A percentile compares a stretch with the other conserved stretches of the same genome.
Conservation (phyloP, 2,113 vertebrate species). For the Anas platyrhynchos region DNA sequence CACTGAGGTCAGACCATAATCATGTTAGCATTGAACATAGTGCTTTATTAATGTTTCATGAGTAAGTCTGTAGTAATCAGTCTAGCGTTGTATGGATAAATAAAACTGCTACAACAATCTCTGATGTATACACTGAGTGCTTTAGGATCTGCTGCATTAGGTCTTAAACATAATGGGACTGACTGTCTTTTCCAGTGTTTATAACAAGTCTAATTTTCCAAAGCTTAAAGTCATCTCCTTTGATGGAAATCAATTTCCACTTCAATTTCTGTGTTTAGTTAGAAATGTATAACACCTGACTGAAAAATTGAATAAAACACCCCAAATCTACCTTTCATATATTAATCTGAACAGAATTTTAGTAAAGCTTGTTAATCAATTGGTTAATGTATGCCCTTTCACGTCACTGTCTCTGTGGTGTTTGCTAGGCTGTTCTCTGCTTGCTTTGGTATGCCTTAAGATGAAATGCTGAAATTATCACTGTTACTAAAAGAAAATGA, state of each 20-base stretch:
- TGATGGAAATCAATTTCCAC: not conserved
- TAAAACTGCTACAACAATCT: slow-evolving; percentile 57
- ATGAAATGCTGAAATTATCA: not conserved
- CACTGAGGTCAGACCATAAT: slow-evolving; percentile 84
- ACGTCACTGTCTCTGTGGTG: not conserved
- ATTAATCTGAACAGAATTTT: not conserved
- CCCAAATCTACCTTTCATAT: not conserved
- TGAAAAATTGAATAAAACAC: not conserved
- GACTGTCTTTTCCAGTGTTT: slow-evolving; percentile 23
- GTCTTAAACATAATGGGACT: slow-evolving; percentile 26
- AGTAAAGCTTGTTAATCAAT: not conserved
- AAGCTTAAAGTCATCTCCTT: slow-evolving; percentile 25
- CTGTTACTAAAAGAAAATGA: not conserved
- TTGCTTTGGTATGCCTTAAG: not conserved
- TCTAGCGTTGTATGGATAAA: slow-evolving; percentile 67
- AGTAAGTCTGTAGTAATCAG: slow-evolving; percentile 78
- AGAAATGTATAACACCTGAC: not conserved
- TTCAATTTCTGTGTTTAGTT: not conserved
- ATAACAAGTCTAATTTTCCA: slow-evolving; percentile 43
- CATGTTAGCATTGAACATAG: slow-evolving; percentile 85
- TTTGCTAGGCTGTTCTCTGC: not conserved
- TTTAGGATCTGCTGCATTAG: slow-evolving; percentile 41
- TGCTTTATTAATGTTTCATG: slow-evolving; percentile 88
- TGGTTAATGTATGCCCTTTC: not conserved
- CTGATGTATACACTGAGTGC: slow-evolving; percentile 23